Evolutionary conservation across 2,888 invertebrate species (phyloP), one percentile per base, ranked within the genome.

Genomic region (Didymodactylos carnosus): DNA sequence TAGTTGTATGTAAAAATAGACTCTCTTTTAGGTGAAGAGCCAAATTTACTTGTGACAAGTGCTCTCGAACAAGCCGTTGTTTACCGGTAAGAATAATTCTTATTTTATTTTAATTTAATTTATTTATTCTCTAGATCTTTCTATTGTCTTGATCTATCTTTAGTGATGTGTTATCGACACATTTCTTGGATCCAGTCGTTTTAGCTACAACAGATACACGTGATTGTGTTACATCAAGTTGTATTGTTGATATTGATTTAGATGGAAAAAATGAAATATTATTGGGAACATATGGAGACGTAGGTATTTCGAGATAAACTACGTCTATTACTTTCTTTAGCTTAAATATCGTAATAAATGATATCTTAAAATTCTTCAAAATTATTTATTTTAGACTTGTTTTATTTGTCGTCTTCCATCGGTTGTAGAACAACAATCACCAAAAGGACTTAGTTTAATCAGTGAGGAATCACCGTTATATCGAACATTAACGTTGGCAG

Each of bases 241-340:
- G 87, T 79, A 84, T 88, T 16, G 87, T 87, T 10, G 89, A 89
- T 81, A 84, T 89, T 72, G 88, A 89, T 81, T 87, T 89, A 84
- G 89, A 89, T 82, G 88, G 88, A 1, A 81, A 84, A 73, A 86
- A 87, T 78, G 89, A 89, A 83, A 86, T 89, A 75, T 79, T 89
- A 29, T 81, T 89, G 43, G 89, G 89, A 73, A 89, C 87, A 14
- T 88, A 88, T 81, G 87, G 87, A 43, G 87, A n/a, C n/a, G n/a
- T n/a, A n/a, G n/a, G n/a, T n/a, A n/a, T n/a, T n/a, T n/a, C n/a
- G n/a, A n/a, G n/a, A n/a, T n/a, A n/a, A n/a, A 35, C 29, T 70
- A 73, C 6, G 25, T 25, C 14, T 14, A 19, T 13, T 16, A 13
- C 51, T 16, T 29, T 16, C n/a, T 39, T 5, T 27, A 19, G 40